A percentile compares a stretch with the other conserved stretches of the same genome.
These are phyloP conservation scores for Channallabes apus DNA, from an alignment of 2,797 vertebrate species.

Conservation along the genomic window DNA sequence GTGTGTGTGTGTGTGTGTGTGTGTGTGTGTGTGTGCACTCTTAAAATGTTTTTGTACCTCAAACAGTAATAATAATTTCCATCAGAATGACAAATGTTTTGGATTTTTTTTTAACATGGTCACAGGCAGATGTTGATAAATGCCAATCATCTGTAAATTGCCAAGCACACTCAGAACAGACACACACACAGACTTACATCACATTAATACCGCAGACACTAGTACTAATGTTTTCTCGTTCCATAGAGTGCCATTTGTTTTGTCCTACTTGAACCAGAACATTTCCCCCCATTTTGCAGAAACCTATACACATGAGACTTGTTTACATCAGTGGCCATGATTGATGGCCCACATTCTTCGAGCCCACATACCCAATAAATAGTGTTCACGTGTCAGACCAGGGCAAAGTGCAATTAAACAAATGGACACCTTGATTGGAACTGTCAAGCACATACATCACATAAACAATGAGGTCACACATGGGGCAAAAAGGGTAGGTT, in stretches of 20 bases:
- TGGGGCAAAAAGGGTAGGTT: conserved; percentile 14
- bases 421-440: conserved; percentile 45
- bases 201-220: background rate
- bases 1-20: background rate
- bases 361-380: conserved; percentile 36
- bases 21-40: background rate
- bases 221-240: background rate
- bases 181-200: no score
- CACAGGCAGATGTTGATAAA: background rate
- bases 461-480: conserved; percentile 39
- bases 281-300: background rate
- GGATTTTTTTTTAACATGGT: background rate
- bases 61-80: background rate
- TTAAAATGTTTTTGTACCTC: background rate
- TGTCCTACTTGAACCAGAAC: background rate
- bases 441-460: conserved; percentile 54
- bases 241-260: background rate
- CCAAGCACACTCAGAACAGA: no score
- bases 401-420: conserved; percentile 39
- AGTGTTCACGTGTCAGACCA: conserved; percentile 29
- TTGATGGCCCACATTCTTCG: conserved; percentile 9
- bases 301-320: background rate
- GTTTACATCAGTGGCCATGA: conserved; percentile 24
- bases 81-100: background rate
- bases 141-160: background rate